Evolutionary conservation across 2,113 vertebrate genomes (phyloP).

Genomic region (Dascyllus trimaculatus): DNA sequence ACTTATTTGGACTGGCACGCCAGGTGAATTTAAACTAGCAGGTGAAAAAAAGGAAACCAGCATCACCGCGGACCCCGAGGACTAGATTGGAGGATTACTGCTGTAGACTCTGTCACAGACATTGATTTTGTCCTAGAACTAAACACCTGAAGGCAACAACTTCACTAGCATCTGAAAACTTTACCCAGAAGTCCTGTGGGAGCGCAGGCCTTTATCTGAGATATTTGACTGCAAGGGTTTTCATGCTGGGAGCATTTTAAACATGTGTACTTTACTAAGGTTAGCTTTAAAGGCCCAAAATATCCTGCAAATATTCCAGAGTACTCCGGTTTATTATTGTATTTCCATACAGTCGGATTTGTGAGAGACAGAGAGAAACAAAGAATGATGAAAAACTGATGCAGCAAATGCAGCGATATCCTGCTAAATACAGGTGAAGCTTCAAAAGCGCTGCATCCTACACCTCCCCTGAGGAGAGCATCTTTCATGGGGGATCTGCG

Average conservation of each 20-base stretch:
- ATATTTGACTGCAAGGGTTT: neutral
- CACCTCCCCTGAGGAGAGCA: too few species aligned
- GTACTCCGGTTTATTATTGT: neutral
- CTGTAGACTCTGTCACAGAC: slow-evolving; percentile 42
- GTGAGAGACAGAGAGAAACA: too few species aligned
- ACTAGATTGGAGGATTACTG: slow-evolving; percentile 44
- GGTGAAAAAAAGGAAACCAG: slow-evolving; percentile 11
- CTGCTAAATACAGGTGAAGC: too few species aligned
- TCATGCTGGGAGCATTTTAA: neutral
- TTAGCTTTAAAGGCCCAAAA: neutral
- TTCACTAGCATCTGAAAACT: slow-evolving; percentile 32
- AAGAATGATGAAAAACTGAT: too few species aligned
- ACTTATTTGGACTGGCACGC: slow-evolving; percentile 18
- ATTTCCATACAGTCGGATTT: too few species aligned
- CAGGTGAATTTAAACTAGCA: slow-evolving; percentile 43
- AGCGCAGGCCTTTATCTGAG: neutral
- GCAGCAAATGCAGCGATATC: too few species aligned
- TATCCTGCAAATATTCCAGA: neutral
- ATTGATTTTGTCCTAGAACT: slow-evolving; percentile 46
- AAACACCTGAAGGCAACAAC: slow-evolving; percentile 33
- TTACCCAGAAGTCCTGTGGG: neutral
- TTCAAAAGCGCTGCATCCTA: too few species aligned
- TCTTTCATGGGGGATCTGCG: too few species aligned
- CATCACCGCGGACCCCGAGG: slow-evolving; percentile 11
- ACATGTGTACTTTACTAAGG: neutral